These are phyloP conservation scores for Lycocerus yunnanus DNA, from an alignment of 2,888 invertebrate genomes.

Conservation along the genomic window DNA sequence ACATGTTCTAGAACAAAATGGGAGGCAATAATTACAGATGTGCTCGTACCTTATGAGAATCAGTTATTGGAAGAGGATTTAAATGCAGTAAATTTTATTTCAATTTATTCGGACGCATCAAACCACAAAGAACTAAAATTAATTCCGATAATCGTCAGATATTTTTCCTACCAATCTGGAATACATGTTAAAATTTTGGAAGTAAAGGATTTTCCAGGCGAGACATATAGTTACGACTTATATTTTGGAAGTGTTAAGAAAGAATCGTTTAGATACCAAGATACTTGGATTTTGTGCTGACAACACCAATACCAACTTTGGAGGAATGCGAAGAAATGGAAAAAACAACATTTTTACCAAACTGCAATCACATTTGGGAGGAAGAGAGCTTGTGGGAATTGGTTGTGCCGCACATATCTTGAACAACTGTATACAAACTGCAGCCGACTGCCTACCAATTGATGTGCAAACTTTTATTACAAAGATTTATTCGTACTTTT, in stretches of 20 bases:
- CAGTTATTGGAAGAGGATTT: too few relatives aligned
- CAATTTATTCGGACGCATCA: too few relatives aligned
- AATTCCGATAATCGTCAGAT: too few relatives aligned
- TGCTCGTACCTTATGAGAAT: too few relatives aligned
- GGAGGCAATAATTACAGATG: too few relatives aligned
- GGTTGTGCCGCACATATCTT: slow-evolving; percentile 19
- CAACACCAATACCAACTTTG: slow-evolving; percentile 24
- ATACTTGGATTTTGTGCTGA: slow-evolving; percentile 11
- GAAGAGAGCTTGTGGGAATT: slow-evolving; percentile 10
- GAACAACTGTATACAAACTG: slow-evolving; percentile 16
- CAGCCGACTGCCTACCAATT: slow-evolving; percentile 10
- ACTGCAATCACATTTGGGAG: not conserved
- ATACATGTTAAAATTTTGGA: too few relatives aligned
- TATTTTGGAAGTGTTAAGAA: slow-evolving; percentile 4
- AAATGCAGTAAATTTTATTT: too few relatives aligned
- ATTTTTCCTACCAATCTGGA: too few relatives aligned
- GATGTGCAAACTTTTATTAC: slow-evolving; percentile 10
- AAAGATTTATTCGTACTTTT: slow-evolving; percentile 7
- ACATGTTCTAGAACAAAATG: too few relatives aligned
- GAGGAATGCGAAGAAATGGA: slow-evolving; percentile 8
- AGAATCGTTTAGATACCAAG: slow-evolving; percentile 6
- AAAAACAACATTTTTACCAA: not conserved
- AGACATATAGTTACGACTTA: not conserved
- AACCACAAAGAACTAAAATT: too few relatives aligned
- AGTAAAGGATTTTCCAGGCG: too few relatives aligned